Base-by-base conservation (phyloP, 2,797 vertebrate species). In the Typhlichthys eigenmanni region DNA sequence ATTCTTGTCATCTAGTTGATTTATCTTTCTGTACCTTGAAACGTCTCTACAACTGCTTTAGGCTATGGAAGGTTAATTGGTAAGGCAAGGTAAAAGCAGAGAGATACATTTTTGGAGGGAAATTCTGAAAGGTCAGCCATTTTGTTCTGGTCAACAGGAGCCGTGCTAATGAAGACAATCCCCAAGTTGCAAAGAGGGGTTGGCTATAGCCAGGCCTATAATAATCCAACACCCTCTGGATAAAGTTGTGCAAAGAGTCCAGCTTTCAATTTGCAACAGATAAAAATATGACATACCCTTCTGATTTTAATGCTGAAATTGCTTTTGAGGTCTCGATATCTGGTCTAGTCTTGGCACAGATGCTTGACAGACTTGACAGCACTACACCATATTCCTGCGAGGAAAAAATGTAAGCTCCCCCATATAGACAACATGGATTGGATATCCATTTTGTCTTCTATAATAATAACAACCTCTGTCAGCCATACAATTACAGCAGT, bases 141-240 rank as follows among this genome's bases (percentile, higher is more conserved):
- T 80, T 78, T 79, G 69, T 81, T 72, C 66, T 76, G 78, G 81
- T 82, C 83, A 82, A 67, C 68, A 47, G 73, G 64, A 75, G 61
- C 4, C 73, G 68, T 81, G 71, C 75, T 84, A 83, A 90, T 89
- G 85, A 88, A 85, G 80, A 68, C 62, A 60, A 72, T 74, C 66
- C 70, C 78, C 78, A 34, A 62, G 75, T 76, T 73, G 62, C 64
- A 65, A 61, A 47, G 32, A 57, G 58, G 68, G 77, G 50, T 60
- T 59, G n/a, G 66, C 62, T 64, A 64, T 45, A 58, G 56, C 10
- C 61, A 75, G 52, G 46, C 68, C 52, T 64, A 43, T 72, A 87
- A 89, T 87, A 85, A 85, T 64, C 66, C 54, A 43, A 58, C 51
- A 72, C 76, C 79, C 76, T 66, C 11, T 55, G 49, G 74, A 85